These are phyloP conservation scores for Onychostruthus taczanowskii DNA, from an alignment of 2,113 vertebrate species.

Conservation along the genomic window DNA sequence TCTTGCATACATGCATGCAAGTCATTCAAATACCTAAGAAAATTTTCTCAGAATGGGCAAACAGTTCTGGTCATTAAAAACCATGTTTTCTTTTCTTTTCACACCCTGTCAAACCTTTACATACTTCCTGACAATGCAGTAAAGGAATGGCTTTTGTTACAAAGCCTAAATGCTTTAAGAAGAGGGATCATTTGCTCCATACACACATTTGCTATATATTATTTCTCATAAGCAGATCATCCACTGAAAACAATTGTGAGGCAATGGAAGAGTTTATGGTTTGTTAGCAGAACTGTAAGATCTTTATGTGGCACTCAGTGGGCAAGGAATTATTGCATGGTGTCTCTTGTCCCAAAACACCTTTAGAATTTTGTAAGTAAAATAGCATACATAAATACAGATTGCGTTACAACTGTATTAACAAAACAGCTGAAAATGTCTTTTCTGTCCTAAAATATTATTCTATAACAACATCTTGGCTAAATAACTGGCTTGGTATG, in stretches of 20 bases:
- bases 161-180: not conserved
- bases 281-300: not conserved
- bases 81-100: not conserved
- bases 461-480: conserved; percentile 22
- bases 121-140: not conserved
- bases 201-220: not conserved
- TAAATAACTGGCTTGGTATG: conserved; percentile 19
- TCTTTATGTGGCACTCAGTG: not conserved
- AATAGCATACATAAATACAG: not conserved
- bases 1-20: not conserved
- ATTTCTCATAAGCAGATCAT: not conserved
- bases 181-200: not conserved
- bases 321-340: not conserved
- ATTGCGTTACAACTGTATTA: not conserved
- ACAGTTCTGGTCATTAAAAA: not conserved
- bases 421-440: not conserved
- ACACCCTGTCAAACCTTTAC: not conserved
- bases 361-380: not conserved
- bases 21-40: not conserved
- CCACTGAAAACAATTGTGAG: not conserved
- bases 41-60: not conserved
- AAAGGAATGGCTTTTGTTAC: not conserved
- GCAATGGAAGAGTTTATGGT: not conserved
- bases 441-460: conserved; percentile 37
- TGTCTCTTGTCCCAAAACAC: not conserved